Evolutionary conservation across 2,888 invertebrate genomes (phyloP), one percentile per base, ranked within the genome.

Genomic region (Schizaphis graminum): DNA sequence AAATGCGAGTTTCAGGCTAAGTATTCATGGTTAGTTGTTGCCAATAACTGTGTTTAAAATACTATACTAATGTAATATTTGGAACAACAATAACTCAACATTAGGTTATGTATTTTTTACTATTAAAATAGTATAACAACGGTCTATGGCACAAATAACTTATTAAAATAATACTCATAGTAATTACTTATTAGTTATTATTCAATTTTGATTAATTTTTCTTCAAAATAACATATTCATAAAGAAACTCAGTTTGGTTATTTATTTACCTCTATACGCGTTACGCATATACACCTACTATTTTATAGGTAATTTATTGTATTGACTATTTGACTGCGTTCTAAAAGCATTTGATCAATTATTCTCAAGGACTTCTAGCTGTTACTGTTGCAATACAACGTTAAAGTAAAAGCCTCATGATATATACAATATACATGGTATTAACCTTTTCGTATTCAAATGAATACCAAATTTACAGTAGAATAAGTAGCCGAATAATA

Each of bases 11-110:
- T 91, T 41, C n/a, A 56, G 28, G 44, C 91, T 56, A 56, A 91
- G 53, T 67, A 44, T 44, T 44, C 61, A 57, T 24, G 61, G 89
- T 47, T 47, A 26, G 44, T 35, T 84, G 84, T 84, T 91, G 91
- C 91, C 91, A 91, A 91, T 56, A 91, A 91, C 5, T 53, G 28
- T 85, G 91, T 91, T 84, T 91, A 77, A 91, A 91, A 91, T 91
- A 91, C 53, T 91, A 53, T 28, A 91, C 41, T 41, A 89, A 91
- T 77, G 35, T 53, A 77, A 49, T 53, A 53, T 77, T 91, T 91
- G 77, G 91, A 91, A 53, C 91, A 77, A 53, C 61, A 91, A 77
- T 91, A 90, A 77, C 35, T 77, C 35, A 21, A 35, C 77, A 2
- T 77, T 77, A 77, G 67, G 67, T n/a, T n/a, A n/a, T 8, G 47